Evolutionary conservation across 2,888 invertebrate species (phyloP).

Genomic region (Mellilla xanthometata): DNA sequence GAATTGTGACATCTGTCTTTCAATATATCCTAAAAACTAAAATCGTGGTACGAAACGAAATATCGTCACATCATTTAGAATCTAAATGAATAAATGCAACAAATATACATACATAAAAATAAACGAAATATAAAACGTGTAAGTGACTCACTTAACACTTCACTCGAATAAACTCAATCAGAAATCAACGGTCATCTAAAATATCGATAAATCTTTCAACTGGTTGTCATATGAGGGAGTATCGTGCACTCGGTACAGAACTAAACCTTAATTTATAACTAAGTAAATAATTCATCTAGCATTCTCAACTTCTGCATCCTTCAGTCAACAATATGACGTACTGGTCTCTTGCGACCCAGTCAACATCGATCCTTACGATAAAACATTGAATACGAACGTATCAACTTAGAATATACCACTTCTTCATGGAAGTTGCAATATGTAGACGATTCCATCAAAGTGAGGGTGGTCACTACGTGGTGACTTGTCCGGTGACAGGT

Average conservation of each 20-base stretch:
- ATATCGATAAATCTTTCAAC: conserved; percentile 28
- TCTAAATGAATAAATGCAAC: conserved; percentile 72
- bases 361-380: conserved; percentile 5
- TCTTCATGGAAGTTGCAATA: conserved; percentile 11
- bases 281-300: conserved; percentile 2
- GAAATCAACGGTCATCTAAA: conserved; percentile 32
- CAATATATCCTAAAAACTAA: conserved; percentile 44
- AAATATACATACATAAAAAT: conserved; percentile 63
- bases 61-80: conserved; percentile 29
- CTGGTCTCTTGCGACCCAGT: conserved; percentile 3
- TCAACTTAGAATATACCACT: conserved; percentile 4
- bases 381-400: conserved; percentile 13
- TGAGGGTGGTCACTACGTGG: conserved; percentile 38
- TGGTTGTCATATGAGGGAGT: conserved; percentile 19
- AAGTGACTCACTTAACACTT: conserved; percentile 42
- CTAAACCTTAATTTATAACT: background rate
- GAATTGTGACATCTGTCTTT: conserved; percentile 39
- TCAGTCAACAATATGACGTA: background rate
- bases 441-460: conserved; percentile 1
- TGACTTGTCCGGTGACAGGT: conserved; percentile 51
- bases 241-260: conserved; percentile 23
- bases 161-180: conserved; percentile 40
- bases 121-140: conserved; percentile 33
- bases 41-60: conserved; percentile 46
- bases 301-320: conserved; percentile 9